Evolutionary conservation across 2,113 vertebrate genomes (phyloP).

Genomic region (Actinemys pallida): DNA sequence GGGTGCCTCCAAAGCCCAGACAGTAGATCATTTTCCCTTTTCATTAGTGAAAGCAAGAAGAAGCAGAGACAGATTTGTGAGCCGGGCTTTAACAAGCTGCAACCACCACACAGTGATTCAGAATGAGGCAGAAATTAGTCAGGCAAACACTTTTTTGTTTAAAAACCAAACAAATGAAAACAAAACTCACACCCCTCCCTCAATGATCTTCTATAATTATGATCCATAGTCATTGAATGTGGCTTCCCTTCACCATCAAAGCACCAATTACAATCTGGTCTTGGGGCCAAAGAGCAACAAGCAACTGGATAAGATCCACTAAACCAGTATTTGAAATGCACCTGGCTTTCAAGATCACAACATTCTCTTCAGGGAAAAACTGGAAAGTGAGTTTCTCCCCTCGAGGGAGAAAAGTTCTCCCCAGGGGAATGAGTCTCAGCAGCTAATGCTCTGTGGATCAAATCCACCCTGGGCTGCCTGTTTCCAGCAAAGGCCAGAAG

Average conservation of each 20-base stretch:
- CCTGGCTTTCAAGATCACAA: background rate
- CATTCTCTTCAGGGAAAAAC: background rate
- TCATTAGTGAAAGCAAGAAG: background rate
- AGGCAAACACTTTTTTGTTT: constrained; percentile 44
- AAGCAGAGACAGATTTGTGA: constrained; percentile 8
- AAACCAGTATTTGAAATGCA: background rate
- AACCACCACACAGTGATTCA: constrained; percentile 44
- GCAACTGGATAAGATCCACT: background rate
- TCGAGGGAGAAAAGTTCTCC: background rate
- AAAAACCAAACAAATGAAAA: background rate
- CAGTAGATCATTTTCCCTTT: background rate
- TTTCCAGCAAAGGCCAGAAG: background rate
- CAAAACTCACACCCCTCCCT: background rate
- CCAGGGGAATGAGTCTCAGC: background rate
- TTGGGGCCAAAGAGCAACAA: background rate
- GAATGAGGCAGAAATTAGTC: constrained; percentile 64
- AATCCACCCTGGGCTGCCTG: background rate
- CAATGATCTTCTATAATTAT: constrained; percentile 65
- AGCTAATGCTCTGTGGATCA: background rate
- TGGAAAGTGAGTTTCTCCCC: background rate
- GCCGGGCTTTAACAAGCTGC: constrained; percentile 35
- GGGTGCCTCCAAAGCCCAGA: background rate
- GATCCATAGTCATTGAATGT: constrained; percentile 48
- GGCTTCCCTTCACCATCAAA: constrained; percentile 27
- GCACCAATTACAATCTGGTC: background rate